Conservation (phyloP, 2,797 vertebrate species). For the Acridotheres tristis region DNA sequence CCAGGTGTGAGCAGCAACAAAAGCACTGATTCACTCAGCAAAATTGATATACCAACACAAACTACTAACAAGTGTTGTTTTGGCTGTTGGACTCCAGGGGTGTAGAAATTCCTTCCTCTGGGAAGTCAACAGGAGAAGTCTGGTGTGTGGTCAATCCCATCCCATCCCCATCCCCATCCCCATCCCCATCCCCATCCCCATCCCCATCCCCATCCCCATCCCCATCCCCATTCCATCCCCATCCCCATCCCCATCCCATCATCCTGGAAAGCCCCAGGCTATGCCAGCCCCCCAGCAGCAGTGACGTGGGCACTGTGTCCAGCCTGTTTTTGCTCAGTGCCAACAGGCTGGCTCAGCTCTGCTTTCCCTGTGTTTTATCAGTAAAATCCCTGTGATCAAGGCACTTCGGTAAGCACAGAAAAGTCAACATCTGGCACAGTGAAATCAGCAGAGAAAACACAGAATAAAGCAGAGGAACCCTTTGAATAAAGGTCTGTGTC, state of each 20-base stretch:
- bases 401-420: background rate
- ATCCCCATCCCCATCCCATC: background rate
- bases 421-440: background rate
- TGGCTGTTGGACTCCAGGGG: background rate
- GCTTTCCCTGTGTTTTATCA: background rate
- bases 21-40: background rate
- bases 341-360: background rate
- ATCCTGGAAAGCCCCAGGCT: background rate
- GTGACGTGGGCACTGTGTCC: rapidly evolving
- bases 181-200: too few relatives aligned
- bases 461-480: background rate
- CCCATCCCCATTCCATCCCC: too few relatives aligned
- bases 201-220: background rate
- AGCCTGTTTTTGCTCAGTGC: background rate
- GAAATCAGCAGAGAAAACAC: background rate
- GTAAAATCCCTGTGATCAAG: background rate
- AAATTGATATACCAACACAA: background rate
- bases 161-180: background rate
- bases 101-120: background rate
- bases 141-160: background rate
- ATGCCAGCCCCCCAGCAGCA: background rate
- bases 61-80: background rate
- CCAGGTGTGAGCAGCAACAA: background rate
- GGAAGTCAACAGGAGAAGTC: background rate
- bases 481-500: background rate